Evolutionary conservation across 2,888 invertebrate species (phyloP), one percentile per base, ranked within the genome.

Genomic region (Synanthedon vespiformis): DNA sequence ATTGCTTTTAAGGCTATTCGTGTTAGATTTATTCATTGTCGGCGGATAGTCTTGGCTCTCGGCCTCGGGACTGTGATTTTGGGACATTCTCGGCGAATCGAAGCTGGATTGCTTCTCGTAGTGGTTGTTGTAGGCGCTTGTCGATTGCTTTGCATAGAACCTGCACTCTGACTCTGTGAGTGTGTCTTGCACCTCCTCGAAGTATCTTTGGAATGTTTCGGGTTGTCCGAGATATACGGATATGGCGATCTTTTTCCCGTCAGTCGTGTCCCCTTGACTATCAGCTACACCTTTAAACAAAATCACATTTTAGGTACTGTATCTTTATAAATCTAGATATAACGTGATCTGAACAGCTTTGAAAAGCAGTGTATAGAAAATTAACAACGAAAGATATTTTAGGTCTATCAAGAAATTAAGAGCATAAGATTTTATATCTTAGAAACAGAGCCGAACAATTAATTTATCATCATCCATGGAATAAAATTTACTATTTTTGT

Each of bases 181-280:
- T 50, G 92, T 89, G 58, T 91, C 90, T 65, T 90, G 88, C 53
- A 90, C 88, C 68, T 91, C 91, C 71, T 91, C 91, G 61, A 90
- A 89, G 72, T 92, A 92, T 80, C 91, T 90, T 67, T 84, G 84
- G 82, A 93, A 94, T 66, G 92, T 92, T 66, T 94, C 94, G 14
- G 94, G 93, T 66, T 93, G 93, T 12, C 96, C 96, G 56, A 96
- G 87, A 69, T 95, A 95, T 49, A 97, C 95, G 3, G 95, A 93
- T 56, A 97, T 94, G 47, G 94, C 92, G 59, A 97, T 94, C 68
- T 94, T 90, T 80, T 96, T 96, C 52, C 97, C 95, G 63, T 95
- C 95, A 0, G 92, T 92, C 52, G 93, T 91, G 64, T 92, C 91
- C 18, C 90, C 89, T 65, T 90, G 83, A 61, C 90, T 90, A 61